Conservation (phyloP, 2,797 vertebrate genomes). For the Macrochelys suwanniensis region DNA sequence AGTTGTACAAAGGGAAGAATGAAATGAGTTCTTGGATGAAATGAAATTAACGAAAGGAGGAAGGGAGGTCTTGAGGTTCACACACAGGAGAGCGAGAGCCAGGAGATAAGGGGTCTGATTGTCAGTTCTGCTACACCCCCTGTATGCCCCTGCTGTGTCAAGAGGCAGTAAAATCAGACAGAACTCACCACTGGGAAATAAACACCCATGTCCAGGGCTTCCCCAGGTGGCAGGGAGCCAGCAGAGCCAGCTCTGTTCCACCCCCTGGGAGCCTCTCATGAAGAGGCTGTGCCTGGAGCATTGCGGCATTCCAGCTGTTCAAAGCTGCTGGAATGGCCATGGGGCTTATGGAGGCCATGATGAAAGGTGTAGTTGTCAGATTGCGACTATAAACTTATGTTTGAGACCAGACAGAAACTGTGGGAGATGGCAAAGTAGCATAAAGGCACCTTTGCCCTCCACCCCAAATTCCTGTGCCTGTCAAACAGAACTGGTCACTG, state of each 20-base stretch:
- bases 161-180: neutral
- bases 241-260: neutral
- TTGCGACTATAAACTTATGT: neutral
- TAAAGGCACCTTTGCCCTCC: neutral
- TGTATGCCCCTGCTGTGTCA: neutral
- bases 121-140: too few relatives aligned
- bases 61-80: neutral
- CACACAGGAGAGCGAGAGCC: neutral
- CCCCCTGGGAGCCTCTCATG: neutral
- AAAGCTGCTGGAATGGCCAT: neutral
- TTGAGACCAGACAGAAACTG: neutral
- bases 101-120: neutral
- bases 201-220: neutral
- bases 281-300: neutral
- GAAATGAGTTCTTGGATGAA: neutral
- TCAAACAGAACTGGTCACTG: neutral
- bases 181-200: neutral
- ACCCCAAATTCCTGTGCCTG: neutral
- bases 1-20: neutral
- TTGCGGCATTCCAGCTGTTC: neutral
- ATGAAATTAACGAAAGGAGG: fast-evolving
- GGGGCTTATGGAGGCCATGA: neutral
- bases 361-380: neutral
- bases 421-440: neutral
- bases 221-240: neutral